Conservation (phyloP, 2,113 vertebrate genomes). For the Spermophilus dauricus region DNA sequence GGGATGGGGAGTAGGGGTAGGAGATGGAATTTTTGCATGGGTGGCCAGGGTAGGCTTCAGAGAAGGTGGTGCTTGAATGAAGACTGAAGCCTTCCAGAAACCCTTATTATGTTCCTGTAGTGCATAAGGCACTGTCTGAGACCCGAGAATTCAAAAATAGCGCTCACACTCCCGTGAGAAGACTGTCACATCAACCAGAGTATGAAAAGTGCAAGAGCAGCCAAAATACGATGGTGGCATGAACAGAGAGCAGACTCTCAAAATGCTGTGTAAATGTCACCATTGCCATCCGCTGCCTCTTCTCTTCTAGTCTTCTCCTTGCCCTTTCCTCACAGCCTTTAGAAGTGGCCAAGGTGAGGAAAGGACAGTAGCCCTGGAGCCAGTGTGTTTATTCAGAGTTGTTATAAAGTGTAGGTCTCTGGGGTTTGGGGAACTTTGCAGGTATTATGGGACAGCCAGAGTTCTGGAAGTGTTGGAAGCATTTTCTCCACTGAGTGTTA, state of each 20-base stretch:
- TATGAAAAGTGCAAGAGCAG: background rate
- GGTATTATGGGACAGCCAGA: background rate
- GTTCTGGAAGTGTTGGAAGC: background rate
- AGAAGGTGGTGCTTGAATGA: background rate
- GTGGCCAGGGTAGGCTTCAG: background rate
- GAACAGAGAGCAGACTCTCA: background rate
- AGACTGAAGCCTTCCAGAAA: slow-evolving; percentile 35
- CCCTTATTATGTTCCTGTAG: background rate
- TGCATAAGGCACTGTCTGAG: background rate
- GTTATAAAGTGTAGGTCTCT: background rate
- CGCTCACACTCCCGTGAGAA: slow-evolving; percentile 11
- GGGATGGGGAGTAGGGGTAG: too few relatives aligned
- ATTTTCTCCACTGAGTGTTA: background rate
- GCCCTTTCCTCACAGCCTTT: background rate
- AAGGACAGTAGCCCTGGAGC: background rate
- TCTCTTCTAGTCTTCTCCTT: background rate
- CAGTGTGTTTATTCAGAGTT: background rate
- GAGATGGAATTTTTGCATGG: background rate
- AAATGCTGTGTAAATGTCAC: slow-evolving; percentile 23
- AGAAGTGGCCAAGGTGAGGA: background rate
- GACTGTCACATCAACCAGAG: background rate
- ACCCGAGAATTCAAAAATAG: slow-evolving; percentile 59
- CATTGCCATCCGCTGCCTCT: background rate
- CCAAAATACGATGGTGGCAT: background rate
- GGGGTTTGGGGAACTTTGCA: background rate